A percentile compares a stretch with the other conserved stretches of the same genome.
Conservation (phyloP, 2,113 vertebrate species). For the Myrmophylax atrothorax region DNA sequence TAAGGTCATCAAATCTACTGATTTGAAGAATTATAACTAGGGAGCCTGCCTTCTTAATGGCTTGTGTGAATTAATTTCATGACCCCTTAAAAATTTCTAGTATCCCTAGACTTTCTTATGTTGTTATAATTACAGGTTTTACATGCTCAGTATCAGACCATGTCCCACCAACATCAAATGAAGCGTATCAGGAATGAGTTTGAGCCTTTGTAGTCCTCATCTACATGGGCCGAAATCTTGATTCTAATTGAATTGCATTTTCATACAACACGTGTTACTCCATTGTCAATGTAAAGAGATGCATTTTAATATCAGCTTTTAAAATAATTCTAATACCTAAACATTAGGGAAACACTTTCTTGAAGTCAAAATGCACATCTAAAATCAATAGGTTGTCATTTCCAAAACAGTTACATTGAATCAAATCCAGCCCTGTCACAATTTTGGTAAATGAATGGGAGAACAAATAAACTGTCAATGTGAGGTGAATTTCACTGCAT, state of each 20-base stretch:
- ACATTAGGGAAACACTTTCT: not conserved
- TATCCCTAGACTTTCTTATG: not conserved
- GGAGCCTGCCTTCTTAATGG: not conserved
- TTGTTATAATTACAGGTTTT: not conserved
- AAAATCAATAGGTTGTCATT: not conserved
- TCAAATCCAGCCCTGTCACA: not conserved
- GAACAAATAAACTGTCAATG: not conserved
- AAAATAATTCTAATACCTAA: not conserved
- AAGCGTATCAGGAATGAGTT: not conserved
- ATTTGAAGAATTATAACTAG: not conserved
- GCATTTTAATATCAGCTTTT: not conserved
- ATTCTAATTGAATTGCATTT: not conserved
- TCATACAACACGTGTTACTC: not conserved
- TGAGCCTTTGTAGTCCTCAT: not conserved
- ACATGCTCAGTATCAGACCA: not conserved
- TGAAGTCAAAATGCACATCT: not conserved
- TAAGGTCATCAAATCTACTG: not conserved
- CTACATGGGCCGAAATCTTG: not conserved
- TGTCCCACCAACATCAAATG: not conserved
- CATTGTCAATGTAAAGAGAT: not conserved
- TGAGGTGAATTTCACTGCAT: not conserved
- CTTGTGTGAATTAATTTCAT: not conserved
- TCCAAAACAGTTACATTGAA: not conserved
- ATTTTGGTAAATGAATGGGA: not conserved
- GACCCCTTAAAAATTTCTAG: not conserved